Evolutionary conservation across 2,113 vertebrate genomes (phyloP).

Genomic region (Mastomys natalensis): DNA sequence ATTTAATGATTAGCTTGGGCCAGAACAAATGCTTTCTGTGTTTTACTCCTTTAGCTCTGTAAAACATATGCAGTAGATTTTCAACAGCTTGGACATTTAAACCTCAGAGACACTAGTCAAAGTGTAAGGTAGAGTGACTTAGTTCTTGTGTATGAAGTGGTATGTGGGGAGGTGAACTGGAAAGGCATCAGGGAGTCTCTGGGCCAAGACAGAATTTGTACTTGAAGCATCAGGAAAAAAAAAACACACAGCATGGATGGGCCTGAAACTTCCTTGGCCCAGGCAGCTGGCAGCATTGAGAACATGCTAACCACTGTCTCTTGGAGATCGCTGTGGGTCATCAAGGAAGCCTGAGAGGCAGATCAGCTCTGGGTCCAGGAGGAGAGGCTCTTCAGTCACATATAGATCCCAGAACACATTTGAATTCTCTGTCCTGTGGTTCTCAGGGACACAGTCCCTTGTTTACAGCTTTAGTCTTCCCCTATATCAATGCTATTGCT

Average conservation of each 20-base stretch:
- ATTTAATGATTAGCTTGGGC: not conserved
- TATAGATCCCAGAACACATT: not conserved
- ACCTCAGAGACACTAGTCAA: too few relatives aligned
- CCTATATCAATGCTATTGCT: accelerated
- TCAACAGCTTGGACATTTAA: not conserved
- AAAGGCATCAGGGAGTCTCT: not conserved
- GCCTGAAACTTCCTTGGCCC: not conserved
- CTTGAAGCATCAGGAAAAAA: not conserved
- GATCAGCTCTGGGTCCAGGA: not conserved
- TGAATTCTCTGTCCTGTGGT: not conserved
- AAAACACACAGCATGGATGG: not conserved
- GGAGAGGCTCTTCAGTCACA: not conserved
- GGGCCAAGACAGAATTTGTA: not conserved
- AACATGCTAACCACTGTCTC: accelerated
- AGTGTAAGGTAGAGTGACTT: not conserved
- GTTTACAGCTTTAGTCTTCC: not conserved
- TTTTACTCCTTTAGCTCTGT: not conserved
- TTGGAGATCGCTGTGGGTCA: not conserved
- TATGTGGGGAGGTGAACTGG: not conserved
- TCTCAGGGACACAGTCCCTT: not conserved
- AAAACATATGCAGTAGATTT: not conserved
- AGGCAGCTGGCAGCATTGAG: not conserved
- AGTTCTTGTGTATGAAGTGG: not conserved
- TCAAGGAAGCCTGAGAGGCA: accelerated
- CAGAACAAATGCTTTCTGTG: not conserved